These are phyloP conservation scores for Otis tarda DNA, from an alignment of 2,113 vertebrate genomes.

Conservation along the genomic window DNA sequence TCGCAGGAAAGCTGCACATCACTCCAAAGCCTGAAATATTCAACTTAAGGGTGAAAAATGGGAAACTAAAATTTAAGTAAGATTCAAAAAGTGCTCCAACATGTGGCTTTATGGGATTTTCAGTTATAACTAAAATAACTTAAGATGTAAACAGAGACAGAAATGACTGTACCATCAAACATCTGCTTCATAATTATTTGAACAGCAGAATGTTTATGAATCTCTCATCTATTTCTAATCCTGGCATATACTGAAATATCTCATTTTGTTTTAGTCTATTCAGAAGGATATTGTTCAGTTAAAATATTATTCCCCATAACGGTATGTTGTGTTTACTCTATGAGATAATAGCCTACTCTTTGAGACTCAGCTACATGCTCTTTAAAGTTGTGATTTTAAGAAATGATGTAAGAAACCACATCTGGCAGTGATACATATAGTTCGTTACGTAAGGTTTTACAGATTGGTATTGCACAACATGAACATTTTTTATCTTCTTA, in stretches of 20 bases:
- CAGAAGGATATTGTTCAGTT: neutral
- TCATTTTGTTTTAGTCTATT: constrained; percentile 57
- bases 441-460: neutral
- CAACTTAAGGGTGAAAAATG: constrained; percentile 26
- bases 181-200: constrained; percentile 77
- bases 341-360: neutral
- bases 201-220: constrained; percentile 72
- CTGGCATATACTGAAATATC: constrained; percentile 45
- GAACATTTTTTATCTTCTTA: neutral
- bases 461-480: neutral
- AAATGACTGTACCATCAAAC: constrained; percentile 73
- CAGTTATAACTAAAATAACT: constrained; percentile 74
- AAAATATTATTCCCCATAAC: neutral
- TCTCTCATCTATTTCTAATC: constrained; percentile 70
- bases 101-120: constrained; percentile 64
- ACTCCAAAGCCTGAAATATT: constrained; percentile 38
- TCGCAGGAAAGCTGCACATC: neutral
- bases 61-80: constrained; percentile 50
- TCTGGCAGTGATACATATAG: neutral
- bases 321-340: neutral
- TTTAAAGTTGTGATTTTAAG: neutral
- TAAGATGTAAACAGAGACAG: constrained; percentile 73
- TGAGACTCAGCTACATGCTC: neutral
- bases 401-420: neutral
- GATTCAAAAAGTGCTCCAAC: constrained; percentile 36